Conservation (phyloP, 2,113 vertebrate species). For the Melanerpes aurifrons region DNA sequence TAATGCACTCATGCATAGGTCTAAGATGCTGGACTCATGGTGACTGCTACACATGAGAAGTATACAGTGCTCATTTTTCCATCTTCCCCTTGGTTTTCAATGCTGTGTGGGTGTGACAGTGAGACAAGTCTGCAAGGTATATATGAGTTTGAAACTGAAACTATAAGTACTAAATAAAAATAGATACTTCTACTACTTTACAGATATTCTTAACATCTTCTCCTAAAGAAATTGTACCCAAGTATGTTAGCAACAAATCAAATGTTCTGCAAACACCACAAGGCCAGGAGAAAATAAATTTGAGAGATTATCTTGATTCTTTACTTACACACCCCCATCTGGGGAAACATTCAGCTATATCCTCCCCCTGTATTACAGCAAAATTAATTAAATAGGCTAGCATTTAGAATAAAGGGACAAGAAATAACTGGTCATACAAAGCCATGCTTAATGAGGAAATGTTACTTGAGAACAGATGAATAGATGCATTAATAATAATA, state of each 20-base stretch:
- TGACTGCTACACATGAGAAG: background rate
- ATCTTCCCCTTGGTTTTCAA: background rate
- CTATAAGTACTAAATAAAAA: background rate
- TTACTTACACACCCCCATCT: background rate
- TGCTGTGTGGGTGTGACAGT: background rate
- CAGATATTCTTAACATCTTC: background rate
- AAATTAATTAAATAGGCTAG: slow-evolving; percentile 55
- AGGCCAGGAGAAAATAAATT: slow-evolving; percentile 15
- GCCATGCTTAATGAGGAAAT: background rate
- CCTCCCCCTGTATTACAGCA: slow-evolving; percentile 40
- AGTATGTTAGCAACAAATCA: background rate
- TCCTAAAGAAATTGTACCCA: background rate
- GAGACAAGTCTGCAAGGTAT: background rate
- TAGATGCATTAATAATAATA: background rate
- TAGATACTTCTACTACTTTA: background rate
- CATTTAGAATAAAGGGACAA: slow-evolving; percentile 36
- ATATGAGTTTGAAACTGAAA: background rate
- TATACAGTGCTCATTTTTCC: background rate
- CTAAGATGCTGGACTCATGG: background rate
- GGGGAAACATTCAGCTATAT: slow-evolving; percentile 8
- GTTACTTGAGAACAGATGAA: background rate
- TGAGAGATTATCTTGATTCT: slow-evolving; percentile 17
- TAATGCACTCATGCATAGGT: accelerated
- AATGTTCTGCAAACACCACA: background rate
- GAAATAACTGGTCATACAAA: background rate